Conservation (phyloP, 2,797 vertebrate genomes). For the Rachycentron canadum region DNA sequence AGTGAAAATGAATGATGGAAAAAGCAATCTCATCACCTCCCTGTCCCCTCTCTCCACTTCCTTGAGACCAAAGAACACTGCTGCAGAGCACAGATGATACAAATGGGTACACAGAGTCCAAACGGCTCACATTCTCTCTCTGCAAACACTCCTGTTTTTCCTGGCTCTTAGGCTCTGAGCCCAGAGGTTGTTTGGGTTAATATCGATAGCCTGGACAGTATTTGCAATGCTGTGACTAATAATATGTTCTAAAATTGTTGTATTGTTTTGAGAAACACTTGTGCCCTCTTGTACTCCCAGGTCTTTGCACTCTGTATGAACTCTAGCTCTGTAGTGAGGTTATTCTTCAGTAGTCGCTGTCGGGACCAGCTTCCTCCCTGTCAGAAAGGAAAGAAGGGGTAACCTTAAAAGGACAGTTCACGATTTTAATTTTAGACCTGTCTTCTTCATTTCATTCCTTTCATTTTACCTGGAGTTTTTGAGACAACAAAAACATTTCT, state of each 20-base stretch:
- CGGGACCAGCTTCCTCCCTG: constrained; percentile 5
- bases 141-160: constrained; percentile 37
- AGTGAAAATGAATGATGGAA: constrained; percentile 86
- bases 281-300: constrained; percentile 36
- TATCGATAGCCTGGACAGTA: constrained; percentile 47
- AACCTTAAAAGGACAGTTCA: constrained; percentile 38
- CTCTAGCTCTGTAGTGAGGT: constrained; percentile 49
- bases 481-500: background rate
- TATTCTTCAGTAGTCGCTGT: constrained; percentile 26
- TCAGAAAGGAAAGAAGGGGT: background rate
- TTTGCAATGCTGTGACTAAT: constrained; percentile 42
- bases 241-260: constrained; percentile 40
- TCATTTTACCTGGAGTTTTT: constrained; percentile 19
- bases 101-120: constrained; percentile 24
- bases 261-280: constrained; percentile 52
- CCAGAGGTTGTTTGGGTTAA: constrained; percentile 55
- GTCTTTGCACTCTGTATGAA: constrained; percentile 70
- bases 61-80: constrained; percentile 61
- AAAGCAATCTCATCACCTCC: constrained; percentile 12
- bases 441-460: constrained; percentile 30
- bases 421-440: constrained; percentile 26
- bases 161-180: constrained; percentile 37
- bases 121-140: constrained; percentile 26
- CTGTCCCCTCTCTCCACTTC: constrained; percentile 17
- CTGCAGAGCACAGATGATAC: constrained; percentile 56